Evolutionary conservation across 2,888 invertebrate genomes (phyloP), one percentile per base, ranked within the genome.

Genomic region (Amorpha juglandis): DNA sequence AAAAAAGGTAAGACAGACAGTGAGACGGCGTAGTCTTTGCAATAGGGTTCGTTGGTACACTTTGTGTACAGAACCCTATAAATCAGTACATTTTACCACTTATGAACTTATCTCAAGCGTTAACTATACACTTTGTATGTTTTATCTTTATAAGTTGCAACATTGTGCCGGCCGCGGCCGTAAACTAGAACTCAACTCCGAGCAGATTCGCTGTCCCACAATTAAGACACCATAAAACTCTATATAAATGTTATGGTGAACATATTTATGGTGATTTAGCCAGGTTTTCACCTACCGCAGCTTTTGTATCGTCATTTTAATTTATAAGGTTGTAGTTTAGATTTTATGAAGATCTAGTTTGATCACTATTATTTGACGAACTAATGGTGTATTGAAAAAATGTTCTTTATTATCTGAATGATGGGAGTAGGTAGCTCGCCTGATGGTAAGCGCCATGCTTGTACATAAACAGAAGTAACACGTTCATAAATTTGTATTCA

Each of bases 151-250:
- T 55, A 38, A 58, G 58, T 19, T n/a, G 51, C 63, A 33, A 63
- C 63, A 51, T 51, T 45, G 63, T 66, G 52, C 19, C 19, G 52
- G 63, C 68, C 70, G 71, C 19, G 52, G 63, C 68, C 70, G 71
- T 80, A 79, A 80, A 77, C 50, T 65, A 70, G 47, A 47, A 27
- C 4, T 4, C 2, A 3, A 27, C 27, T 65, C 48, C 62, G 65
- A 62, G 69, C 63, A 71, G 70, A 70, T 71, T 74, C 68, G 71
- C 74, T 76, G 70, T 72, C 71, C 69, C 69, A 71, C 73, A 71
- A 76, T 79, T 78, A 79, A 74, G 73, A 74, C 74, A 62, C 73
- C 68, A 78, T 81, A 78, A 81, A 79, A 63, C 68, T 63, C 48
- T 71, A 62, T 70, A 69, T 77, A 80, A 80, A 78, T 73, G 68